Evolutionary conservation across 2,888 invertebrate species (phyloP), one percentile per base, ranked within the genome.

Genomic region (Mactromeris polynyma): DNA sequence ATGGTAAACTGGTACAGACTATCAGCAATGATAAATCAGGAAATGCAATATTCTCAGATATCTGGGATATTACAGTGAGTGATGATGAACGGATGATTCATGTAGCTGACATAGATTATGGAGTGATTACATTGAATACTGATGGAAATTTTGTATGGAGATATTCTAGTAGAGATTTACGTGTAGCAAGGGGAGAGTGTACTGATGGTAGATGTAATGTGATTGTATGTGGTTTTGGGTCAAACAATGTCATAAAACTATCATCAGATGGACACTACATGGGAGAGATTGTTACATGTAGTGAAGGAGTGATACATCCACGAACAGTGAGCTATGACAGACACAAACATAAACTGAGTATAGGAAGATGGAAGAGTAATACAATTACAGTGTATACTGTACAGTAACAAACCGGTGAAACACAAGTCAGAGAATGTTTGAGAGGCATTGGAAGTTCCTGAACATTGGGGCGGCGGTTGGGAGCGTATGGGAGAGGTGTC

Each of bases 61-160:
- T n/a, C n/a, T n/a, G n/a, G n/a, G n/a, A n/a, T n/a, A n/a, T n/a
- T n/a, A n/a, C n/a, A n/a, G n/a, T n/a, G n/a, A n/a, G n/a, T n/a
- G n/a, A 78, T 38, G 78, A 78, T 78, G 78, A 38, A 4, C 33
- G 38, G n/a, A 14, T 38, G 78, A 78, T 78, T 38, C 78, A 78
- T 38, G 17, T 78, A 19, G 38, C 40, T 78, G 78, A 38, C 38
- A 40, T 6, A 4, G 2, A 78, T 19, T 21, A 17, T 36, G 36
- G 36, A 36, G 31, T 78, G 38, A 19, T 78, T n/a, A n/a, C n/a
- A n/a, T n/a, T n/a, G n/a, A n/a, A n/a, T n/a, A n/a, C n/a, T n/a
- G n/a, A n/a, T n/a, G 79, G 79, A 1, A 46, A 80, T 2, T 2
- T 80, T n/a, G 9, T 80, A 7, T 80, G 79, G 46, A 9, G 46